These are phyloP conservation scores for Phalloptychus januarius DNA, from an alignment of 2,797 vertebrate species.

Conservation along the genomic window DNA sequence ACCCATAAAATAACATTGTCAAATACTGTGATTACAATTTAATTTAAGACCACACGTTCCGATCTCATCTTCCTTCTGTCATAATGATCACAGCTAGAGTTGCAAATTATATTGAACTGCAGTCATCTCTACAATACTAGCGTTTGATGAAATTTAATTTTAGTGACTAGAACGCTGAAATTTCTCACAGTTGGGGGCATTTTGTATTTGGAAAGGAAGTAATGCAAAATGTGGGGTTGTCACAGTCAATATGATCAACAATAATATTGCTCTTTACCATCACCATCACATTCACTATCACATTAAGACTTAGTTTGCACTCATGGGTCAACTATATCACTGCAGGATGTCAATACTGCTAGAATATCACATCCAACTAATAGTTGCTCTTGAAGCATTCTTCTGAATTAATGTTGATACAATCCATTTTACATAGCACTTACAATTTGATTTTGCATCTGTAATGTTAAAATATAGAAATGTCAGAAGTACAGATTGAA, in stretches of 20 bases:
- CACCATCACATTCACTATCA: neutral
- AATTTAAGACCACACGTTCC: neutral
- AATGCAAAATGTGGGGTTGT: neutral
- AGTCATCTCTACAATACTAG: neutral
- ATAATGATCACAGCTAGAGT: neutral
- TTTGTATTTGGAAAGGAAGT: neutral
- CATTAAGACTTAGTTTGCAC: neutral
- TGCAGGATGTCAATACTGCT: neutral
- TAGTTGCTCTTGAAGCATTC: neutral
- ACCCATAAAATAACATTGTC: neutral
- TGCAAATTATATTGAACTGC: neutral
- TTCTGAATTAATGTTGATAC: neutral
- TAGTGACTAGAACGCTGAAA: neutral
- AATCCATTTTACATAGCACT: neutral
- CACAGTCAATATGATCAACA: neutral
- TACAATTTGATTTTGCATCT: neutral
- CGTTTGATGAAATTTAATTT: neutral
- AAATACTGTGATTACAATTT: neutral
- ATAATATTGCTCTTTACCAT: neutral
- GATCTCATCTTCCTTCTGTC: neutral
- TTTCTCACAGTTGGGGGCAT: neutral
- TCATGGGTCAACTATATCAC: neutral
- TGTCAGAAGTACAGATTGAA: conserved; percentile 2
- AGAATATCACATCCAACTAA: neutral
- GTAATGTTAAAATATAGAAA: neutral